Percentiles rank a stretch among this genome's conserved stretches.
Evolutionary conservation across 2,113 vertebrate species (phyloP).

Genomic region (Prochilodus magdalenae): DNA sequence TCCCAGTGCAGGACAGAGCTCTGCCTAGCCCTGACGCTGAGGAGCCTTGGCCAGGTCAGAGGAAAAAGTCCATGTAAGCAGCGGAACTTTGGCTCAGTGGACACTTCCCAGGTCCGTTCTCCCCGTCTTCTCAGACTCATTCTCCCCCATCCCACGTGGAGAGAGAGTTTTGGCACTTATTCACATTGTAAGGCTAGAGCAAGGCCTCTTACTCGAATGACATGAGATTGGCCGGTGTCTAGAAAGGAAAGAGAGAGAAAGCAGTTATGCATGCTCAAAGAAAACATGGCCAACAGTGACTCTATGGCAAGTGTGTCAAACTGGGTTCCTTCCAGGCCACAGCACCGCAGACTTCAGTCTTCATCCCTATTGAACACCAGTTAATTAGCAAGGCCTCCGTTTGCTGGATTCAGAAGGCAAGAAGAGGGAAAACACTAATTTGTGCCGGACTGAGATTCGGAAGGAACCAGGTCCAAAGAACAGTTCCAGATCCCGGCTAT

Average conservation of each 20-base stretch:
- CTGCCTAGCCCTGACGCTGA: background rate
- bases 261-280: background rate
- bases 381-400: too few relatives aligned
- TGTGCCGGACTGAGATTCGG: too few relatives aligned
- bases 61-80: background rate
- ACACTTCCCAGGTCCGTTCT: background rate
- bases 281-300: background rate
- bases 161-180: slow-evolving; percentile 77
- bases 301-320: background rate
- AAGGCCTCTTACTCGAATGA: slow-evolving; percentile 85
- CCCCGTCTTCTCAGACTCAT: background rate
- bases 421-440: too few relatives aligned
- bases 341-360: too few relatives aligned
- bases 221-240: slow-evolving; percentile 96
- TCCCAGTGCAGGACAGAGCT: background rate
- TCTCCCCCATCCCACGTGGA: slow-evolving; percentile 3
- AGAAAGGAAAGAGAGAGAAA: slow-evolving; percentile 62
- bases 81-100: background rate
- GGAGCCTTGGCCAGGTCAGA: background rate
- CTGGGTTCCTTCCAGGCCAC: too few relatives aligned
- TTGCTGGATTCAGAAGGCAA: too few relatives aligned
- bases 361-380: too few relatives aligned
- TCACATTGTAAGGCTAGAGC: slow-evolving; percentile 62
- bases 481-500: too few relatives aligned
- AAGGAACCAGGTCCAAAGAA: too few relatives aligned